phyloP scores from a whole-genome alignment of 1,140 invertebrate genomes.

The Drosophila micromelanica region DNA sequence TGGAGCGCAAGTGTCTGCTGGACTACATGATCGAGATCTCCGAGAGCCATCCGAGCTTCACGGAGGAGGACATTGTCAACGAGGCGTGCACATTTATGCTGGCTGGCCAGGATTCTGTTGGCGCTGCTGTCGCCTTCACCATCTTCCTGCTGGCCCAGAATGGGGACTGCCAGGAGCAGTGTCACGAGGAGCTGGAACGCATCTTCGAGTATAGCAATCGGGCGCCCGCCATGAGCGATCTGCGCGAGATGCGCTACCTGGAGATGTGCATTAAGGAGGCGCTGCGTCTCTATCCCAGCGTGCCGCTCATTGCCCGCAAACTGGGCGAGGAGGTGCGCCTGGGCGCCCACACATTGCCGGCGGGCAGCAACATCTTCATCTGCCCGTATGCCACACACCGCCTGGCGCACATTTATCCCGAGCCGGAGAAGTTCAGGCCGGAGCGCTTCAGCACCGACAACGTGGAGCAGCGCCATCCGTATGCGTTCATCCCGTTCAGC shows the following conservation, averaged over 20 bases:
- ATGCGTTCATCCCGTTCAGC: constrained; percentile 89
- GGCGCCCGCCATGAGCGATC: constrained; percentile 86
- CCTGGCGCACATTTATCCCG: constrained; percentile 87
- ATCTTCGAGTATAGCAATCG: constrained; percentile 85
- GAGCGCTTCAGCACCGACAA: constrained; percentile 88
- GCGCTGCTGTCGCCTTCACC: constrained; percentile 86
- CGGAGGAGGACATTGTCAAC: constrained; percentile 89
- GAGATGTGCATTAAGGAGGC: constrained; percentile 89
- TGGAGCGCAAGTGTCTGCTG: constrained; percentile 78
- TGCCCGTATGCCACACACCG: constrained; percentile 88
- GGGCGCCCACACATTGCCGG: constrained; percentile 82
- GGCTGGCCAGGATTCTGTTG: constrained; percentile 91
- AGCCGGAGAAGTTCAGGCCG: constrained; percentile 90
- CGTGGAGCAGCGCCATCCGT: constrained; percentile 86
- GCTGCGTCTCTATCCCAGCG: constrained; percentile 88
- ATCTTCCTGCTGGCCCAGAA: constrained; percentile 87
- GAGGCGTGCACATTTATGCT: constrained; percentile 91
- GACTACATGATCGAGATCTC: constrained; percentile 89
- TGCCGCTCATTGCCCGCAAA: constrained; percentile 87
- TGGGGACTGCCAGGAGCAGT: constrained; percentile 87
- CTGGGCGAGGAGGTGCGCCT: constrained; percentile 86
- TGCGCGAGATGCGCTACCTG: constrained; percentile 87
- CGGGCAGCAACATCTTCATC: constrained; percentile 84
- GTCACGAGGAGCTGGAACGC: constrained; percentile 86
- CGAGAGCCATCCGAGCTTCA: constrained; percentile 86